Base-by-base conservation (phyloP, 1,140 invertebrate genomes). In the Oedothorax gibbosus region DNA sequence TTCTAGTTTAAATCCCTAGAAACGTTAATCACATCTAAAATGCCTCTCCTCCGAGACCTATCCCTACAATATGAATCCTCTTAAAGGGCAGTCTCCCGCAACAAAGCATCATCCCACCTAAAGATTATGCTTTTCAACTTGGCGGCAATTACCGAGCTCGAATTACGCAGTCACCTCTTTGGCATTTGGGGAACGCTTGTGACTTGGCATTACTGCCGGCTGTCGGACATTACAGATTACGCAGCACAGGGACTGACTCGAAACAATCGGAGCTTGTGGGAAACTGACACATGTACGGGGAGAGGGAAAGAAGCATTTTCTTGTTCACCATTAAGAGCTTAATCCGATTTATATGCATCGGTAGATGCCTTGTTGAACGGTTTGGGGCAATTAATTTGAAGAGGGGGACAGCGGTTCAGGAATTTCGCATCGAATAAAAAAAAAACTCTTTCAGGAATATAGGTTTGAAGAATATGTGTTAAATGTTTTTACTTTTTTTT, bases 201-300 rank as follows among this genome's bases (percentile, higher is more conserved):
- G n/a, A n/a, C n/a, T n/a, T n/a, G n/a, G n/a, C n/a, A 14, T n/a
- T 49, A 20, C 51, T 56, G 15, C 50, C 51, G 64, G 14, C 15
- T 21, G 35, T 18, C 64, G 64, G 4, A 54, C n/a, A n/a, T n/a
- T n/a, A n/a, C n/a, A n/a, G n/a, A n/a, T n/a, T n/a, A n/a, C n/a
- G n/a, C n/a, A n/a, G n/a, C n/a, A n/a, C n/a, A n/a, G n/a, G n/a
- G n/a, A n/a, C 71, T 73, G 18, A 8, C 60, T 64, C 75, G 18
- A 77, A 77, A 79, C 64, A 79, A 68, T 79, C 62, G 64, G 20
- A 79, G 20, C 18, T 81, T 81, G 78, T 81, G 78, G 78, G 78
- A 81, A 81, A 20, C n/a, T 51, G 20, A 81, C 78, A 81, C 78
- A 71, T 81, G 78, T 57, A 49, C 62, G 12, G 64, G 56, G 14